Percentiles rank a stretch among this genome's conserved stretches.
phyloP scores from a whole-genome alignment of 2,888 invertebrate genomes.

The Cenopis cana region DNA sequence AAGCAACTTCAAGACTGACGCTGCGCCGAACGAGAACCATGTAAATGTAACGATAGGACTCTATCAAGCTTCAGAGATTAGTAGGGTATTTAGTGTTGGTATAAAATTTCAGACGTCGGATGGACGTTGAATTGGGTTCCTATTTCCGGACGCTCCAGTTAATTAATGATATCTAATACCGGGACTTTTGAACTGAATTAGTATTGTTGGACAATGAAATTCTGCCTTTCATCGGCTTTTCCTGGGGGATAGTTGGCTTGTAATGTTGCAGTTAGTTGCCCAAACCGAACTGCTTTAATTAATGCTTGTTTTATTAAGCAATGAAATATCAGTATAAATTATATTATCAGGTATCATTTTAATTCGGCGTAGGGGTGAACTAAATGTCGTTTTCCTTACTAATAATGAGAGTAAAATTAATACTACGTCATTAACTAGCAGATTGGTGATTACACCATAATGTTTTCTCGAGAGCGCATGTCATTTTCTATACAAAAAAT shows the following conservation, averaged over 20 bases:
- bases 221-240: not conserved
- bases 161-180: constrained; percentile 27
- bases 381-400: too few species aligned
- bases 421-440: too few species aligned
- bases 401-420: too few species aligned
- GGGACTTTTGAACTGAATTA: constrained; percentile 12
- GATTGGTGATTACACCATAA: too few species aligned
- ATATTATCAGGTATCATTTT: too few species aligned
- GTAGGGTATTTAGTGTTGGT: constrained; percentile 31
- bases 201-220: not conserved
- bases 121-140: constrained; percentile 16
- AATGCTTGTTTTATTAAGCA: not conserved
- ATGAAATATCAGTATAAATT: not conserved
- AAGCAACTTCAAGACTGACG: constrained; percentile 49
- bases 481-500: too few species aligned
- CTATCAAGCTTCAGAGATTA: constrained; percentile 30
- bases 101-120: constrained; percentile 40
- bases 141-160: constrained; percentile 12
- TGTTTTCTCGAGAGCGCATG: too few species aligned
- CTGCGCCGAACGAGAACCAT: constrained; percentile 21
- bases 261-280: not conserved
- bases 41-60: constrained; percentile 24
- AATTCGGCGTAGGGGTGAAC: too few species aligned
- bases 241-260: not conserved
- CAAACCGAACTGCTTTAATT: not conserved